Conservation (phyloP, 2,797 vertebrate species). For the Xenopus petersii region DNA sequence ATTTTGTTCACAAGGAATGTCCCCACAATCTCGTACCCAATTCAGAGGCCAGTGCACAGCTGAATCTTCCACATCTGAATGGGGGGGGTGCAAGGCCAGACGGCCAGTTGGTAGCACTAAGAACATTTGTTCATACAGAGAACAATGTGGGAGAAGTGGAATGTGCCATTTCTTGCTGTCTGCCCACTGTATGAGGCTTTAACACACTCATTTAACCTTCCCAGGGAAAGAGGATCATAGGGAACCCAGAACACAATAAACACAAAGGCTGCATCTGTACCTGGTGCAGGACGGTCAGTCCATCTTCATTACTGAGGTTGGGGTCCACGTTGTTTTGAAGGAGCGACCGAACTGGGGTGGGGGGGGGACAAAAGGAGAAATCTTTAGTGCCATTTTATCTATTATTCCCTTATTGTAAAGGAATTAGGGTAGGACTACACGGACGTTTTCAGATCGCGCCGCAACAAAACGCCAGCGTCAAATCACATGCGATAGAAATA, state of each 20-base stretch:
- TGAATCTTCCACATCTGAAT: not conserved
- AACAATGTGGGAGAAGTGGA: conserved; percentile 22
- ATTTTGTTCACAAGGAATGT: not conserved
- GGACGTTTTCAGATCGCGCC: no score
- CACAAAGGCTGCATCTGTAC: conserved; percentile 61
- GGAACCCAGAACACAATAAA: no score
- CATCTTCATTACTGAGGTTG: conserved; percentile 94
- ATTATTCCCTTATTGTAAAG: not conserved
- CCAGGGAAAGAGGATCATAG: not conserved
- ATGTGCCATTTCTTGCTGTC: conserved; percentile 18
- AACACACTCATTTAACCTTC: conserved; percentile 7
- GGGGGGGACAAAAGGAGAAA: conserved; percentile 48
- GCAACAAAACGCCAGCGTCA: no score
- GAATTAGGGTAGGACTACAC: not conserved
- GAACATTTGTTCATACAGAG: conserved; percentile 19
- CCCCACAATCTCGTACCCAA: not conserved
- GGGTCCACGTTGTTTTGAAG: conserved; percentile 92
- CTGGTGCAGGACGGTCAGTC: conserved; percentile 95
- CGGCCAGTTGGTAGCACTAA: conserved; percentile 36
- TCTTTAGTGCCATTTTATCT: not conserved
- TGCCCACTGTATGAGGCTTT: not conserved
- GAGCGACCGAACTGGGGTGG: conserved; percentile 81
- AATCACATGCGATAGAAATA: no score
- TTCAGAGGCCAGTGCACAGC: not conserved
- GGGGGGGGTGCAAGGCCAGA: conserved; percentile 12